A percentile compares a stretch with the other conserved stretches of the same genome.
phyloP scores from a whole-genome alignment of 2,797 vertebrate genomes.

The Girardinus metallicus region DNA sequence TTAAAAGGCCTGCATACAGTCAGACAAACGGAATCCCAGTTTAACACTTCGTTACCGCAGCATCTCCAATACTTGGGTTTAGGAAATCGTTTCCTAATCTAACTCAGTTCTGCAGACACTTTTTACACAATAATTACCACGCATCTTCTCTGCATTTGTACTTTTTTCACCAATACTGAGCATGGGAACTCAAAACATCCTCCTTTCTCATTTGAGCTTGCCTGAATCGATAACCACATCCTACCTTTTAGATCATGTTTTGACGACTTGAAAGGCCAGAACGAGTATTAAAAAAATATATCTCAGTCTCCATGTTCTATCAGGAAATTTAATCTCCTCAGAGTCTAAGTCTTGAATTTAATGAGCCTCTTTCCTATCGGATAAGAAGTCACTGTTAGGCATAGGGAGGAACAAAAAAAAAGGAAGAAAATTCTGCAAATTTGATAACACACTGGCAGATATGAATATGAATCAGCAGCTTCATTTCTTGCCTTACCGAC shows the following conservation, averaged over 20 bases:
- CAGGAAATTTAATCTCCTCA: constrained; percentile 24
- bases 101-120: constrained; percentile 16
- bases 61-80: background rate
- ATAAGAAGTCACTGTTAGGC: constrained; percentile 3
- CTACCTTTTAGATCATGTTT: constrained; percentile 5
- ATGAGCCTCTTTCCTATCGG: constrained; percentile 4
- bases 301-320: constrained; percentile 3
- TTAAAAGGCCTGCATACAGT: background rate
- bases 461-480: constrained; percentile 4
- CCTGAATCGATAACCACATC: background rate
- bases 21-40: background rate
- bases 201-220: constrained; percentile 14
- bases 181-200: constrained; percentile 30
- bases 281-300: constrained; percentile 17
- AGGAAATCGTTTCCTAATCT: background rate
- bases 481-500: constrained; percentile 13
- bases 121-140: constrained; percentile 26
- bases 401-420: background rate
- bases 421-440: constrained; percentile 10
- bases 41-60: background rate
- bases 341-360: constrained; percentile 22
- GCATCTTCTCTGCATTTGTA: background rate
- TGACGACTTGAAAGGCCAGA: background rate
- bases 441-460: constrained; percentile 2
- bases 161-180: constrained; percentile 8